A percentile compares a stretch with the other conserved stretches of the same genome.
phyloP scores from a whole-genome alignment of 2,888 invertebrate species.

The Keiferia lycopersicella region DNA sequence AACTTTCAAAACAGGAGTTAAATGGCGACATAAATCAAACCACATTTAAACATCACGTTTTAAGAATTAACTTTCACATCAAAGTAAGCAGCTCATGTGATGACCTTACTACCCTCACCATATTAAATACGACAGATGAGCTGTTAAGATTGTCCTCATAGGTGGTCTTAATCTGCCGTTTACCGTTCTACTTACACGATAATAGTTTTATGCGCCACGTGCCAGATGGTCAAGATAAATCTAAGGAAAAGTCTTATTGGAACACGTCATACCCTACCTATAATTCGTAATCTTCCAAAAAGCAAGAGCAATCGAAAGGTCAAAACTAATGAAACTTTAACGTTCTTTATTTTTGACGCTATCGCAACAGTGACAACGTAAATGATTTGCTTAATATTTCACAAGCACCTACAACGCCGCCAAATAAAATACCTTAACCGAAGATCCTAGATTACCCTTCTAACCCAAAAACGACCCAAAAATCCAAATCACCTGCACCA shows the following conservation, averaged over 20 bases:
- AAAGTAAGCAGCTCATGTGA: slow-evolving; percentile 26
- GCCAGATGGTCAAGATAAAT: slow-evolving; percentile 38
- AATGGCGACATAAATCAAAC: no score
- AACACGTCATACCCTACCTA: no score
- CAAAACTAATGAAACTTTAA: background rate
- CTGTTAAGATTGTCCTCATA: slow-evolving; percentile 57
- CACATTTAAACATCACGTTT: slow-evolving; percentile 45
- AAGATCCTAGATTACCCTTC: slow-evolving; percentile 60
- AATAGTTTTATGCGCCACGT: slow-evolving; percentile 53
- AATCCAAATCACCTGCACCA: slow-evolving; percentile 65
- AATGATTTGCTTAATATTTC: slow-evolving; percentile 3
- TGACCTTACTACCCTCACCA: background rate
- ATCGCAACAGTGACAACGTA: background rate
- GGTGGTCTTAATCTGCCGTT: slow-evolving; percentile 66
- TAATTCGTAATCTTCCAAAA: no score
- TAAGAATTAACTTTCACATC: slow-evolving; percentile 40
- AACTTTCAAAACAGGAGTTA: background rate
- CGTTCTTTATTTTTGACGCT: background rate
- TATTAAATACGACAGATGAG: slow-evolving; percentile 53
- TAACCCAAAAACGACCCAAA: slow-evolving; percentile 59
- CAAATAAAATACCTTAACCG: slow-evolving; percentile 20
- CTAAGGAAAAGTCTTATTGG: background rate
- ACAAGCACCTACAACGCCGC: slow-evolving; percentile 20
- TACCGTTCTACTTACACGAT: slow-evolving; percentile 46
- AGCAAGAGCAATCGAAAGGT: background rate